Evolutionary conservation across 2,113 vertebrate genomes (phyloP).

Genomic region (Nibea coibor): DNA sequence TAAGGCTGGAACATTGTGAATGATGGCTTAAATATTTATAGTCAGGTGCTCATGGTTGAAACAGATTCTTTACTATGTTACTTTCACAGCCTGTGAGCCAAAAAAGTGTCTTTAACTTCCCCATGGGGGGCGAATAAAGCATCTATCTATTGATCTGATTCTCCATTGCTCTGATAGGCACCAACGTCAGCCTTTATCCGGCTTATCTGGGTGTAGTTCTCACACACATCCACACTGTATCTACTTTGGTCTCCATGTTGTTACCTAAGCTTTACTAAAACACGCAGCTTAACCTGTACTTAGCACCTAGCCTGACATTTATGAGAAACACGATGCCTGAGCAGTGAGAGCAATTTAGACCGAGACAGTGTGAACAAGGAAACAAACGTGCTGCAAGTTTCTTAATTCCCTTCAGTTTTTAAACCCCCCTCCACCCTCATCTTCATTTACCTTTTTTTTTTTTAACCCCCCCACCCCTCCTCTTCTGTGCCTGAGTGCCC

Average conservation of each 20-base stretch:
- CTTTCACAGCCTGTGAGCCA: background rate
- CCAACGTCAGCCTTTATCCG: background rate
- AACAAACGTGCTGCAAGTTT: slow-evolving; percentile 45
- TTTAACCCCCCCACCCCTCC: no score
- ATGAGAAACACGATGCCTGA: slow-evolving; percentile 70
- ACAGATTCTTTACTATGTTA: background rate
- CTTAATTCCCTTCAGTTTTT: slow-evolving; percentile 28
- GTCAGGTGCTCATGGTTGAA: slow-evolving; percentile 4
- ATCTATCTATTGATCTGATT: no score
- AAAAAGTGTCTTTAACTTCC: background rate
- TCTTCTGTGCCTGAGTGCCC: background rate
- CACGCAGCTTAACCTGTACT: slow-evolving; percentile 69
- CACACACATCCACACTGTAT: slow-evolving; percentile 64
- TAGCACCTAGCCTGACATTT: slow-evolving; percentile 82
- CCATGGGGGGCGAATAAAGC: no score
- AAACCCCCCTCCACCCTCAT: background rate
- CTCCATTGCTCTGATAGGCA: background rate
- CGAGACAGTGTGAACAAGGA: slow-evolving; percentile 71
- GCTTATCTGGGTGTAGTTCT: slow-evolving; percentile 55
- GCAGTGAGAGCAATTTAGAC: slow-evolving; percentile 38
- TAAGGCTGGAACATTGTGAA: slow-evolving; percentile 15
- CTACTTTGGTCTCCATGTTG: slow-evolving; percentile 53
- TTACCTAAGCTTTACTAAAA: slow-evolving; percentile 68
- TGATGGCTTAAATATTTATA: slow-evolving; percentile 11
- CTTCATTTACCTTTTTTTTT: background rate